Base-by-base conservation (phyloP, 2,113 vertebrate species). In the Epinephelus moara region DNA sequence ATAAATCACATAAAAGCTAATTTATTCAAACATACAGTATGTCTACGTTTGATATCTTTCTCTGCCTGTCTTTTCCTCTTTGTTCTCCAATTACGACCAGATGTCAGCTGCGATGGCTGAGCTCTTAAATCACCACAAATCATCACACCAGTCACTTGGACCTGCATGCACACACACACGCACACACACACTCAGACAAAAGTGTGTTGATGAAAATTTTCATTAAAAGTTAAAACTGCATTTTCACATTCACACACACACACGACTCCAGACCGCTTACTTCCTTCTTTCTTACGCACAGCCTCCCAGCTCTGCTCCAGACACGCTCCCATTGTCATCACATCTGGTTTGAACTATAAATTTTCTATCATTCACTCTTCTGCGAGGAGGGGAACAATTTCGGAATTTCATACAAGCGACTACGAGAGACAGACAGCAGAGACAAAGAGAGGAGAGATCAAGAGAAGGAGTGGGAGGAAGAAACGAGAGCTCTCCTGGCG, bases 31-130 rank as follows among this genome's bases (percentile, higher is more conserved):
- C 82, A 53, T n/a, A 17, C 50, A 70, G 30, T 10, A 53, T 1
- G 69, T 80, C 66, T 21, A 62, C 4, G 15, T 80, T 86, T 85
- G 81, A 78, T 78, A 72, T 86, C 56, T 86, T 82, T 91, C 85
- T 80, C 86, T 77, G 83, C 68, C 37, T 69, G 73, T 76, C 73
- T 80, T 80, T 88, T 88, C 56, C 93, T 93, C 71, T 85, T 94
- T 95, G 89, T 75, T 92, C 94, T 80, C 73, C 88, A 93, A 97
- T 95, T 89, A 95, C 88, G 94, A 95, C 95, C 97, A 97, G 96
- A 97, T 97, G 96, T 95, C 94, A 94, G 90, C 91, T 91, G 85
- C 94, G 60, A 23, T 42, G 78, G 85, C 79, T 85, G 87, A 91
- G 92, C 92, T 94, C 72, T 79, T 90, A 89, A 91, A 94, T 91